Conservation (phyloP, 2,797 vertebrate species). For the Lutjanus argentimaculatus region DNA sequence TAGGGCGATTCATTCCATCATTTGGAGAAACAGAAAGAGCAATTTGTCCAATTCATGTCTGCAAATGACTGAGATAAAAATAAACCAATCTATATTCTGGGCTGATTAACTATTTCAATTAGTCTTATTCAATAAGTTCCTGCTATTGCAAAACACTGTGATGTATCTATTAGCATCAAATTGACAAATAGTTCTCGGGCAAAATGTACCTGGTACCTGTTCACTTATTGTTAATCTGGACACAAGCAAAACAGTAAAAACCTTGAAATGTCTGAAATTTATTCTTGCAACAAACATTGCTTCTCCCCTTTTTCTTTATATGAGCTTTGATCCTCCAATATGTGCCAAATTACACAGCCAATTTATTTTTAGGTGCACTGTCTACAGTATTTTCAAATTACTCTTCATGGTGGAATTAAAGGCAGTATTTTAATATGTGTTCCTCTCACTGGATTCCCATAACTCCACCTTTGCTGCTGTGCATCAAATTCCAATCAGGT, state of each 20-base stretch:
- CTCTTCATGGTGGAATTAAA: constrained; percentile 48
- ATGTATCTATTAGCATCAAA: constrained; percentile 21
- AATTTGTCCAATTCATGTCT: constrained; percentile 68
- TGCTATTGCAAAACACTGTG: constrained; percentile 6
- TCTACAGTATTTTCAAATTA: constrained; percentile 50
- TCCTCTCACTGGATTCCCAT: constrained; percentile 44
- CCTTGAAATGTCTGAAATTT: constrained; percentile 34
- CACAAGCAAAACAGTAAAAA: constrained; percentile 13
- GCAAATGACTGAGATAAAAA: constrained; percentile 74
- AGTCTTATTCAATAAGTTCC: constrained; percentile 54
- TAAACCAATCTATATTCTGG: constrained; percentile 70
- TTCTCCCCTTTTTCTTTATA: constrained; percentile 18
- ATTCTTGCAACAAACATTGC: constrained; percentile 14
- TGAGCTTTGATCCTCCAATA: constrained; percentile 49
- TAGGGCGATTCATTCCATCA: constrained; percentile 66
- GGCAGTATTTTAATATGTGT: constrained; percentile 48
- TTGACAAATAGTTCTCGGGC: constrained; percentile 3
- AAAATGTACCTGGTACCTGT: constrained; percentile 1
- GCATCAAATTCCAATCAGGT: constrained; percentile 82
- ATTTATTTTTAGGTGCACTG: constrained; percentile 49
- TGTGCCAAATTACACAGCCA: constrained; percentile 50
- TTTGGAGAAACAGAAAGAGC: constrained; percentile 68
- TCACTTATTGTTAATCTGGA: constrained; percentile 22
- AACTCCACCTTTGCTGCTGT: constrained; percentile 57
- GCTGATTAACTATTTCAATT: constrained; percentile 62